phyloP scores from a whole-genome alignment of 1,140 invertebrate species.

The Oppia nitens region DNA sequence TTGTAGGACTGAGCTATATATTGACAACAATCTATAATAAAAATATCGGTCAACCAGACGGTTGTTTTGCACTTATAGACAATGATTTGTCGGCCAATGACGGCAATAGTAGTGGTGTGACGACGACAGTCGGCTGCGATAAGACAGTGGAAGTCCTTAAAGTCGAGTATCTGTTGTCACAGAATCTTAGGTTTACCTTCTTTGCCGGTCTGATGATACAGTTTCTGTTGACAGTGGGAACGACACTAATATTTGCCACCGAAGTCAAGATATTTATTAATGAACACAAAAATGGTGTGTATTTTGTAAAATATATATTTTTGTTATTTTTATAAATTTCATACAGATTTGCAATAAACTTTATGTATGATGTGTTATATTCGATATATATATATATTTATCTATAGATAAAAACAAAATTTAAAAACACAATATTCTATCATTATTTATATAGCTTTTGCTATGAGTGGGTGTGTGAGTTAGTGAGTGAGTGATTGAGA shows the following conservation, averaged over 20 bases:
- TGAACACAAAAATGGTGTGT: conserved; percentile 10
- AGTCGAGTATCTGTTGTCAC: not conserved
- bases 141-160: not conserved
- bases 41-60: not conserved
- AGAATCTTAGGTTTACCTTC: not conserved
- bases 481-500: too few relatives aligned
- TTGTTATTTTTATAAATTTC: too few relatives aligned
- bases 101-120: not conserved
- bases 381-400: too few relatives aligned
- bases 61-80: too few relatives aligned
- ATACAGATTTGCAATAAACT: too few relatives aligned
- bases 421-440: too few relatives aligned
- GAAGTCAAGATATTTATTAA: conserved; percentile 1
- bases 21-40: not conserved
- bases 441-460: too few relatives aligned
- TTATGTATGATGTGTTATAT: too few relatives aligned
- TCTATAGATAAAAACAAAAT: too few relatives aligned
- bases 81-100: too few relatives aligned
- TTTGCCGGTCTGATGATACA: not conserved
- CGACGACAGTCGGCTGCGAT: not conserved
- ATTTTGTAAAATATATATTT: not conserved
- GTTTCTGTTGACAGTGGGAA: not conserved
- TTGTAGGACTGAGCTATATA: not conserved
- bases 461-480: too few relatives aligned
- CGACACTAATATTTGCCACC: not conserved